phyloP scores from a whole-genome alignment of 2,888 invertebrate species.

The Silvanus unidentatus region DNA sequence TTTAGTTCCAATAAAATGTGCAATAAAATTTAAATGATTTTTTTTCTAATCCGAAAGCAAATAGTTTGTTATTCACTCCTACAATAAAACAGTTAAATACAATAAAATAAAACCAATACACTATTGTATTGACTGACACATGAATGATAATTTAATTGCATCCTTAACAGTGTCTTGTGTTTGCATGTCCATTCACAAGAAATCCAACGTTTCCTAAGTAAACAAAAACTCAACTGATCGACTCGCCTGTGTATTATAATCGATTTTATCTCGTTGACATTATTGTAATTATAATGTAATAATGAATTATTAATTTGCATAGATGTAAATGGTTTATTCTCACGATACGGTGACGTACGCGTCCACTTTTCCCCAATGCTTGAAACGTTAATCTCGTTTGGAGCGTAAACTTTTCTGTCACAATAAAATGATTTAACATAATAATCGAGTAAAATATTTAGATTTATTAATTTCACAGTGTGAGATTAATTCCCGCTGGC shows the following conservation, averaged over 20 bases:
- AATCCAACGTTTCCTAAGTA: too few relatives aligned
- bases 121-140: too few relatives aligned
- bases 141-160: too few relatives aligned
- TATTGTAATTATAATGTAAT: constrained; percentile 1
- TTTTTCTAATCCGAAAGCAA: too few relatives aligned
- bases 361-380: constrained; percentile 6
- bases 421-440: constrained; percentile 5
- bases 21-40: too few relatives aligned
- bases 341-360: constrained; percentile 16
- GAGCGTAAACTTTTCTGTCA: too few relatives aligned
- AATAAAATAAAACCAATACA: too few relatives aligned
- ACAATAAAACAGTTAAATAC: too few relatives aligned
- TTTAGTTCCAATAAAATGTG: too few relatives aligned
- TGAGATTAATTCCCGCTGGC: constrained; percentile 24
- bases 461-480: constrained; percentile 38
- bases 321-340: constrained; percentile 14
- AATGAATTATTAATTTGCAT: constrained; percentile 1
- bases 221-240: not conserved
- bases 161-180: too few relatives aligned
- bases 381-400: not conserved
- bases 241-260: not conserved
- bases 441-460: constrained; percentile 30
- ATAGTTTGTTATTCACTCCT: too few relatives aligned
- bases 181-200: too few relatives aligned
- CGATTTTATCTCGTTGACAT: constrained; percentile 1